Percentiles rank a stretch among this genome's conserved stretches.
Evolutionary conservation across 2,888 invertebrate genomes (phyloP).

Genomic region (Oscheius myriophilus): DNA sequence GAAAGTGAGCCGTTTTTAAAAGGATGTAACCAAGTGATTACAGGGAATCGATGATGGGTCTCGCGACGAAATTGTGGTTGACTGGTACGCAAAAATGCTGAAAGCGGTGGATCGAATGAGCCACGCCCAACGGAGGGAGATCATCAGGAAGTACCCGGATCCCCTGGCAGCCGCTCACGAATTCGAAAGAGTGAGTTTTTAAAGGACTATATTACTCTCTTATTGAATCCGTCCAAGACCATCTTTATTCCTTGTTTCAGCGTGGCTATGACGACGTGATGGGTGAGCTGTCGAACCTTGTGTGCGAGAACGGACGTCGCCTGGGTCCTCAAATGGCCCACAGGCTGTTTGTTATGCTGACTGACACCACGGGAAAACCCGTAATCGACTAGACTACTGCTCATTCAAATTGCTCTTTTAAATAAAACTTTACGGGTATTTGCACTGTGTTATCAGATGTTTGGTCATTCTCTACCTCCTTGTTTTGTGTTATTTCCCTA

Average conservation of each 20-base stretch:
- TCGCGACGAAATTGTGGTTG: conserved; percentile 34
- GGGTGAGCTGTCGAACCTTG: conserved; percentile 36
- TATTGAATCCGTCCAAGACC: no score
- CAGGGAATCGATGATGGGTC: conserved; percentile 35
- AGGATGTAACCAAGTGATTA: background rate
- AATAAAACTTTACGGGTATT: no score
- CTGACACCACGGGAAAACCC: conserved; percentile 40
- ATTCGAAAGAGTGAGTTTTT: conserved; percentile 10
- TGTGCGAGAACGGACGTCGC: conserved; percentile 41
- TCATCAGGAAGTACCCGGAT: conserved; percentile 40
- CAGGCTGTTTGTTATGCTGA: conserved; percentile 42
- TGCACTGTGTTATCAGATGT: background rate
- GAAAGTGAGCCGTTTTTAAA: background rate
- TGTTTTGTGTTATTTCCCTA: background rate
- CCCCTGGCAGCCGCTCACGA: conserved; percentile 30
- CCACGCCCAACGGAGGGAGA: conserved; percentile 41
- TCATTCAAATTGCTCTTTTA: no score
- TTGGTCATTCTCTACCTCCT: background rate
- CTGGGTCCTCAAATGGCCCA: conserved; percentile 50
- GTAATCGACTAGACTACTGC: conserved; percentile 35
- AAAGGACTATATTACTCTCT: no score
- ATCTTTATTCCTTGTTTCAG: conserved; percentile 25
- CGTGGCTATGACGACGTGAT: conserved; percentile 41
- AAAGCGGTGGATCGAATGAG: conserved; percentile 37
- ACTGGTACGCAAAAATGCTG: conserved; percentile 55